Conservation (phyloP, 2,113 vertebrate genomes). For the Campylomormyrus tamandua region DNA sequence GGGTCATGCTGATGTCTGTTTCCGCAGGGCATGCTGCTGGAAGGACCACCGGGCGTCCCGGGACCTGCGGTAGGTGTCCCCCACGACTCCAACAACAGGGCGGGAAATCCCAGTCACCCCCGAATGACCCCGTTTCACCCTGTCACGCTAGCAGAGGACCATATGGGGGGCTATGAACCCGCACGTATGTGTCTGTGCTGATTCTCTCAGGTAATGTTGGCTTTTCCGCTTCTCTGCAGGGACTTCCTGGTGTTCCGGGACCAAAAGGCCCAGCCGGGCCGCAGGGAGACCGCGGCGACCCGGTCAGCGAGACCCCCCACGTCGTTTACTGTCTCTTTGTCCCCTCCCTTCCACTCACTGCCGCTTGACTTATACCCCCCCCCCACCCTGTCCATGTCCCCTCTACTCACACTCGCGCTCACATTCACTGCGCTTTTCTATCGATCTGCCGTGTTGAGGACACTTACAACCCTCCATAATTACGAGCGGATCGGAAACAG, state of each 20-base stretch:
- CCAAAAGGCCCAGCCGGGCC: conserved; percentile 65
- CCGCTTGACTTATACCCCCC: background rate
- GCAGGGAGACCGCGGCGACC: conserved; percentile 73
- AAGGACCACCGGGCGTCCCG: conserved; percentile 62
- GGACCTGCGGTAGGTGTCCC: conserved; percentile 63
- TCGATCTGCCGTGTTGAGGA: background rate
- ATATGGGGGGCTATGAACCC: background rate
- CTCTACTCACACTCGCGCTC: background rate
- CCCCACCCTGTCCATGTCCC: background rate
- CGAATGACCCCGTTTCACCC: background rate
- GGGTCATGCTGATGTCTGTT: background rate
- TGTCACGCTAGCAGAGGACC: background rate
- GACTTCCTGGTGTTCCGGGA: conserved; percentile 54
- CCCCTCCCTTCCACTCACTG: background rate
- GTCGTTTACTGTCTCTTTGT: background rate
- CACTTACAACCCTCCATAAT: background rate
- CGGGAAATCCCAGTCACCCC: background rate
- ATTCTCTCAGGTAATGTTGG: background rate
- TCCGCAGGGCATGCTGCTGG: conserved; percentile 60
- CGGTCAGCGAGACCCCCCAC: conserved; percentile 53
- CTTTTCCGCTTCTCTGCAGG: conserved; percentile 42
- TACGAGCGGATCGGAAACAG: background rate
- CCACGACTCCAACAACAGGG: background rate
- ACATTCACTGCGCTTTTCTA: background rate
- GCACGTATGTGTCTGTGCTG: background rate